phyloP scores from a whole-genome alignment of 2,113 vertebrate genomes.

The Perca schrenkii region DNA sequence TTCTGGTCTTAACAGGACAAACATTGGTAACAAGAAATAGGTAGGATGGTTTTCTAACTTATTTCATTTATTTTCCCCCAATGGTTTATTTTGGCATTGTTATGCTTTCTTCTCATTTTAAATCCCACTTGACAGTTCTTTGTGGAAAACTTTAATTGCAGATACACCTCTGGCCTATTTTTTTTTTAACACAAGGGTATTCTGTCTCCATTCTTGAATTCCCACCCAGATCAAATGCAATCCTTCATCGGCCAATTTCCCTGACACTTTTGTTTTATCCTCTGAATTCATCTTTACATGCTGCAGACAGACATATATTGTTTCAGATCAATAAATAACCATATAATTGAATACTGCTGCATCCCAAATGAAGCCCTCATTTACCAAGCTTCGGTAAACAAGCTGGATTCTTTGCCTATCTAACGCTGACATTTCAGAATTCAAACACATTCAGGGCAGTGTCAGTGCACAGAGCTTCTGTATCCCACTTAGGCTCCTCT shows the following conservation, averaged over 20 bases:
- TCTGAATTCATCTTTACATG: slow-evolving; percentile 79
- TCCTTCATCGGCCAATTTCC: slow-evolving; percentile 83
- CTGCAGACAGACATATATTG: slow-evolving; percentile 78
- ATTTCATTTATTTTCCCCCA: slow-evolving; percentile 2
- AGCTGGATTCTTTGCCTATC: slow-evolving; percentile 77
- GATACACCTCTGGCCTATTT: slow-evolving; percentile 65
- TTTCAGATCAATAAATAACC: slow-evolving; percentile 86
- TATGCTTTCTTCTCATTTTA: slow-evolving; percentile 46
- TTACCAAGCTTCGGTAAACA: slow-evolving; percentile 84
- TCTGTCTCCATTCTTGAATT: slow-evolving; percentile 78
- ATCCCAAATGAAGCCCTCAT: slow-evolving; percentile 85
- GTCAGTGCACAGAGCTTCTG: slow-evolving; percentile 66
- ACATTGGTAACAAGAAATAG: not conserved
- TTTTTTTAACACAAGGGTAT: slow-evolving; percentile 70
- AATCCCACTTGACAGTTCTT: slow-evolving; percentile 73
- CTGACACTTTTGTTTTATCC: slow-evolving; percentile 79
- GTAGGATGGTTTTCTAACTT: slow-evolving; percentile 3
- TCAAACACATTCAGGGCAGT: slow-evolving; percentile 75
- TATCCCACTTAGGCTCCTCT: slow-evolving; percentile 73
- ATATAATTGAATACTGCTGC: slow-evolving; percentile 84
- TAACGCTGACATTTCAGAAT: slow-evolving; percentile 84
- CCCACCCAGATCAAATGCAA: slow-evolving; percentile 81
- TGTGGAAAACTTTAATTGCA: slow-evolving; percentile 75
- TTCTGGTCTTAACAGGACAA: slow-evolving; percentile 25
- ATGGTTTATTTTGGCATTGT: slow-evolving; percentile 50